A percentile compares a stretch with the other conserved stretches of the same genome.
phyloP scores from a whole-genome alignment of 2,888 invertebrate genomes.

The Tridacna gigas region DNA sequence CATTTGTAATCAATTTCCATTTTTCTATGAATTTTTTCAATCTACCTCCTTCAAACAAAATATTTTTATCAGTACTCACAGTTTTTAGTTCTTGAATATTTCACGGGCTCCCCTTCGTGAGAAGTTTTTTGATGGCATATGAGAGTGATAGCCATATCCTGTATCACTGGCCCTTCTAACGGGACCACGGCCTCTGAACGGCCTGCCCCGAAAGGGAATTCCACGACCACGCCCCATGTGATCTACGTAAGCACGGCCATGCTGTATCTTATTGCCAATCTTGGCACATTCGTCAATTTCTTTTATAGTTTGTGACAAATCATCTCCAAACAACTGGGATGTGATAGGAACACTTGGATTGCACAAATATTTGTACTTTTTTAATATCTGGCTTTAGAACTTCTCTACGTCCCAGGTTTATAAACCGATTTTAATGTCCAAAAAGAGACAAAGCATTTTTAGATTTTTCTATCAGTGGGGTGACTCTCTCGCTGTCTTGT shows the following conservation, averaged over 20 bases:
- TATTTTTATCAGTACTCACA: not conserved
- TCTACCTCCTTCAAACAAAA: not conserved
- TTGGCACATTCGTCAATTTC: conserved; percentile 35
- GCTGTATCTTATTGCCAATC: not conserved
- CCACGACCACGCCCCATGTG: not conserved
- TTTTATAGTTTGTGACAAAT: conserved; percentile 4
- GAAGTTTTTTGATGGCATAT: not conserved
- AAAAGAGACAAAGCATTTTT: conserved; percentile 2
- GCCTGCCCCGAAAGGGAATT: not conserved
- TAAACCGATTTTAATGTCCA: conserved; percentile 3
- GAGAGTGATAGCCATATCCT: not conserved
- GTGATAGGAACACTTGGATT: not conserved
- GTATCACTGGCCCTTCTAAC: not conserved
- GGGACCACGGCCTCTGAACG: not conserved
- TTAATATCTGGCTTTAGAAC: not conserved
- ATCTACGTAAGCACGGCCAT: not conserved
- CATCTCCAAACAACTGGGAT: conserved; percentile 31
- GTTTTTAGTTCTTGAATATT: not conserved
- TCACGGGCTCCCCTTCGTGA: not conserved
- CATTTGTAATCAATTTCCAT: too few species aligned
- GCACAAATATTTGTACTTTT: conserved; percentile 11
- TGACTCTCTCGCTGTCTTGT: not conserved
- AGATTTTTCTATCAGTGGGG: conserved; percentile 13
- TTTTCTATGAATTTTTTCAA: not conserved
- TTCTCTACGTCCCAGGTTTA: conserved; percentile 2